Evolutionary conservation across 1,140 invertebrate genomes (phyloP).

Genomic region (Hylaeus anthracinus): DNA sequence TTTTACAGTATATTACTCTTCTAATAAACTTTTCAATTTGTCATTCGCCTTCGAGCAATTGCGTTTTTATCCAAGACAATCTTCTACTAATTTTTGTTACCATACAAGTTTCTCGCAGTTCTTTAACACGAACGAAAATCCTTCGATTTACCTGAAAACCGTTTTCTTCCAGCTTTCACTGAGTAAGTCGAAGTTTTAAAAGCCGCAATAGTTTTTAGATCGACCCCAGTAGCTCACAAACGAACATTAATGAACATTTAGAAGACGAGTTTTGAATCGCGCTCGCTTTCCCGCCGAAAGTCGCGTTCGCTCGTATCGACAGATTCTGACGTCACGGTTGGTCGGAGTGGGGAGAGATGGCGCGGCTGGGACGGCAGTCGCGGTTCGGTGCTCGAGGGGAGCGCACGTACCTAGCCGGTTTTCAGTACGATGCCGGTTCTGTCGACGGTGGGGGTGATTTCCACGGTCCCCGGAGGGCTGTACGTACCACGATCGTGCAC

Average conservation of each 20-base stretch:
- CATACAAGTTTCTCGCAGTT: not conserved
- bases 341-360: not conserved
- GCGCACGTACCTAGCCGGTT: constrained; percentile 40
- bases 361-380: not conserved
- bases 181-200: too few relatives aligned
- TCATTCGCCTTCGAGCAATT: too few relatives aligned
- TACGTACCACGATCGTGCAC: constrained; percentile 39
- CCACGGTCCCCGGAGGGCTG: constrained; percentile 33
- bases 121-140: not conserved
- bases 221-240: too few relatives aligned
- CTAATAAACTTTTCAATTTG: too few relatives aligned
- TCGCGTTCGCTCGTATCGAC: not conserved
- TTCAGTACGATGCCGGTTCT: constrained; percentile 66
- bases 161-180: too few relatives aligned
- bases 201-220: too few relatives aligned
- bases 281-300: not conserved
- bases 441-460: constrained; percentile 57
- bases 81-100: not conserved
- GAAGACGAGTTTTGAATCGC: not conserved
- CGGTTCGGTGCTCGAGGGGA: constrained; percentile 2
- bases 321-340: not conserved
- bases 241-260: too few relatives aligned
- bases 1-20: not conserved
- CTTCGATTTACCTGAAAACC: not conserved
- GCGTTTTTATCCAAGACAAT: too few relatives aligned